These are phyloP conservation scores for Engystomops pustulosus DNA, from an alignment of 2,113 vertebrate genomes.

Conservation along the genomic window DNA sequence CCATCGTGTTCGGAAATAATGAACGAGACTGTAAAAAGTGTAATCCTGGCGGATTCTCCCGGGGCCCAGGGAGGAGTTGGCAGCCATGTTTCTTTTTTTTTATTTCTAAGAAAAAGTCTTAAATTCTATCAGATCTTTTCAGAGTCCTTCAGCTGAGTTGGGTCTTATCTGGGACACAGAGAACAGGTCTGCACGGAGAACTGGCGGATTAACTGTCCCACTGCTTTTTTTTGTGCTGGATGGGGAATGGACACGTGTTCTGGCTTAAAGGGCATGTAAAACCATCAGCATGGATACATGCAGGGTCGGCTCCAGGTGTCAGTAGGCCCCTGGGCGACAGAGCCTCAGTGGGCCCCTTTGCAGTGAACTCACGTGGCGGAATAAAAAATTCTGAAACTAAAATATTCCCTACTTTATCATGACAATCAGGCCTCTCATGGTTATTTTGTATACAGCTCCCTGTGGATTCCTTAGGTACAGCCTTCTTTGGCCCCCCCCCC, in stretches of 20 bases:
- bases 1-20: constrained; percentile 59
- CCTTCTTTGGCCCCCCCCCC: too few species aligned
- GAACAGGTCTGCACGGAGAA: not conserved
- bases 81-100: constrained; percentile 39
- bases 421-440: too few species aligned
- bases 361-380: too few species aligned
- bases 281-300: too few species aligned
- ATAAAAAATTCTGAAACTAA: too few species aligned
- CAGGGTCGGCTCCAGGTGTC: too few species aligned
- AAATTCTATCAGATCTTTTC: constrained; percentile 52
- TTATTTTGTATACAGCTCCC: too few species aligned
- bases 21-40: constrained; percentile 50
- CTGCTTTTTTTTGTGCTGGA: not conserved
- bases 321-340: too few species aligned
- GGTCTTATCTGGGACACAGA: constrained; percentile 21
- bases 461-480: too few species aligned
- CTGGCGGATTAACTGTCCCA: not conserved
- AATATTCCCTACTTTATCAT: too few species aligned
- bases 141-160: constrained; percentile 20
- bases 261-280: not conserved
- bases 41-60: constrained; percentile 49
- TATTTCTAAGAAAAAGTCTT: constrained; percentile 38
- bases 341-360: too few species aligned
- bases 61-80: constrained; percentile 39
- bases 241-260: not conserved